Conservation (phyloP, 2,797 vertebrate genomes). For the Euthynnus affinis region DNA sequence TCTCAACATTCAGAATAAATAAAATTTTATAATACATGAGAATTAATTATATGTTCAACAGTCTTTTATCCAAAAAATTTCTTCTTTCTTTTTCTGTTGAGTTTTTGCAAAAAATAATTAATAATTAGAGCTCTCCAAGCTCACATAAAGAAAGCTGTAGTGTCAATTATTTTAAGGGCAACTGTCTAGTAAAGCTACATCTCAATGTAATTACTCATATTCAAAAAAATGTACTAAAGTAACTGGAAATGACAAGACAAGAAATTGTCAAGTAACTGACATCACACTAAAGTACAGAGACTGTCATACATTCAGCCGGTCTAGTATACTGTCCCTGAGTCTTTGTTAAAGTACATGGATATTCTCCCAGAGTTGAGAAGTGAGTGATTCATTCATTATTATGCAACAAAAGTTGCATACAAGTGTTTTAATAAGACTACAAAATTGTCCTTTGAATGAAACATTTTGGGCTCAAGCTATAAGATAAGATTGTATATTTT, state of each 20-base stretch:
- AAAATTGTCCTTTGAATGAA: conserved; percentile 36
- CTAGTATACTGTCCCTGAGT: not conserved
- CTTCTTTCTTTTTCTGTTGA: not conserved
- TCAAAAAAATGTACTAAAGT: not conserved
- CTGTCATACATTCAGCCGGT: not conserved
- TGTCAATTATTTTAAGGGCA: not conserved
- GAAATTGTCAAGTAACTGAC: not conserved
- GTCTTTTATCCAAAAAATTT: not conserved
- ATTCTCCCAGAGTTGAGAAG: not conserved
- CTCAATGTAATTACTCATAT: not conserved
- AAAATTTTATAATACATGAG: too few relatives aligned
- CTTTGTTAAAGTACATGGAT: not conserved
- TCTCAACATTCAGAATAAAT: not conserved
- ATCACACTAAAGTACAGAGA: not conserved
- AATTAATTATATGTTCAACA: not conserved
- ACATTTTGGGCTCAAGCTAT: conserved; percentile 13
- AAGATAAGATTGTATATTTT: conserved; percentile 4
- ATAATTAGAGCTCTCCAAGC: not conserved
- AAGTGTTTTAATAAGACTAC: conserved; percentile 12
- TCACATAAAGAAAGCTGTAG: not conserved
- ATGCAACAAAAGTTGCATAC: conserved; percentile 1
- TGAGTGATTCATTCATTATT: not conserved
- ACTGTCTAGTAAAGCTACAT: not conserved
- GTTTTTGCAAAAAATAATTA: not conserved
- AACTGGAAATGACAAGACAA: not conserved